phyloP scores from a whole-genome alignment of 2,888 invertebrate species.

The Yponomeuta cagnagella region DNA sequence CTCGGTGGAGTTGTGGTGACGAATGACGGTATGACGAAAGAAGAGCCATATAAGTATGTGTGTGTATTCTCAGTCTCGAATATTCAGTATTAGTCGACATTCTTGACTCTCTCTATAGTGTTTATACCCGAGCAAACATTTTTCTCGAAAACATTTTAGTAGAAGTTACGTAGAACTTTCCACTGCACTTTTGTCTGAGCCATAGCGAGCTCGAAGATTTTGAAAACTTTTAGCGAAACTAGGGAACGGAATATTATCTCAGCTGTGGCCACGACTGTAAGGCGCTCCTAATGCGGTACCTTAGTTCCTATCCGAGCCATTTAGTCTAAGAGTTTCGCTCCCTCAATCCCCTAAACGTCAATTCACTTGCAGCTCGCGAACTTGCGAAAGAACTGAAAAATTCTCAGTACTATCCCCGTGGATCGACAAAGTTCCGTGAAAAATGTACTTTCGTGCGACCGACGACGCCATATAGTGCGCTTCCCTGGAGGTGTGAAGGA shows the following conservation, averaged over 20 bases:
- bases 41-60: not conserved
- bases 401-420: constrained; percentile 39
- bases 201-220: not conserved
- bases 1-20: constrained; percentile 43
- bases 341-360: constrained; percentile 27
- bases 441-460: constrained; percentile 48
- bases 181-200: not conserved
- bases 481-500: constrained; percentile 32
- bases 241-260: not conserved
- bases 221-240: not conserved
- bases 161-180: not conserved
- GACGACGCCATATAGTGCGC: constrained; percentile 19
- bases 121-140: not conserved
- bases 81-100: not conserved
- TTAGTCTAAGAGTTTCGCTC: constrained; percentile 57
- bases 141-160: not conserved
- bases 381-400: constrained; percentile 36
- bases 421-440: constrained; percentile 47
- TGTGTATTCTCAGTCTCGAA: not conserved
- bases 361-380: constrained; percentile 24
- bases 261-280: not conserved
- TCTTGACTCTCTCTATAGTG: not conserved
- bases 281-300: constrained; percentile 28
- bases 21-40: not conserved
- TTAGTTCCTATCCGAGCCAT: constrained; percentile 53